phyloP scores from a whole-genome alignment of 2,888 invertebrate species.

The Diaphora mendica region DNA sequence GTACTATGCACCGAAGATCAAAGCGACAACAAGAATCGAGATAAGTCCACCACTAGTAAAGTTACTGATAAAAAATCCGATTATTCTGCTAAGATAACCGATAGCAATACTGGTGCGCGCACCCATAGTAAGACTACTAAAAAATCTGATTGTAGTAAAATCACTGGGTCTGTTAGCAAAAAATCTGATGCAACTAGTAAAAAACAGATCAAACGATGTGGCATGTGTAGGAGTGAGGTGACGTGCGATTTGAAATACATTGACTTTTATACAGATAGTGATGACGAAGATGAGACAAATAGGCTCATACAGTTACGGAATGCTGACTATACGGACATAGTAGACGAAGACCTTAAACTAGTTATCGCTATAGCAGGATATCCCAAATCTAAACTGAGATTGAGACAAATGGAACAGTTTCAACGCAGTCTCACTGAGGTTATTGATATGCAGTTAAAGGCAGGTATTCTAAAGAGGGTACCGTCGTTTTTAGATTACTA shows the following conservation, averaged over 20 bases:
- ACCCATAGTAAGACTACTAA: conserved; percentile 56
- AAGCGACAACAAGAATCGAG: conserved; percentile 49
- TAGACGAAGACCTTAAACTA: conserved; percentile 73
- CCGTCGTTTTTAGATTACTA: conserved; percentile 78
- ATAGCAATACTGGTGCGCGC: conserved; percentile 56
- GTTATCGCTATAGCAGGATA: conserved; percentile 75
- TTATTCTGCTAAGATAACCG: conserved; percentile 49
- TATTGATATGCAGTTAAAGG: conserved; percentile 77
- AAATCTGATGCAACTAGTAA: conserved; percentile 65
- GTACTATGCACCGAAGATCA: conserved; percentile 71
- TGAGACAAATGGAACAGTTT: conserved; percentile 73
- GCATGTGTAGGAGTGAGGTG: conserved; percentile 58
- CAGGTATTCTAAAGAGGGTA: conserved; percentile 67
- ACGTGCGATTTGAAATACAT: conserved; percentile 68
- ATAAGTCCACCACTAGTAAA: conserved; percentile 62
- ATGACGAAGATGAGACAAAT: conserved; percentile 75
- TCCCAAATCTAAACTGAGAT: conserved; percentile 74
- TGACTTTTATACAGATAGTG: conserved; percentile 70
- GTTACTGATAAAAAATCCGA: conserved; percentile 44
- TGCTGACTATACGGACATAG: conserved; percentile 73
- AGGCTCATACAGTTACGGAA: conserved; percentile 71
- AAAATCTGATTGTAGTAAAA: conserved; percentile 61
- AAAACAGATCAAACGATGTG: conserved; percentile 51
- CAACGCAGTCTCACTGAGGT: conserved; percentile 70
- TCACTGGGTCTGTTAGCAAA: conserved; percentile 55